Evolutionary conservation across 1,140 invertebrate species (phyloP).

Genomic region (Philotrypesis tridentata): DNA sequence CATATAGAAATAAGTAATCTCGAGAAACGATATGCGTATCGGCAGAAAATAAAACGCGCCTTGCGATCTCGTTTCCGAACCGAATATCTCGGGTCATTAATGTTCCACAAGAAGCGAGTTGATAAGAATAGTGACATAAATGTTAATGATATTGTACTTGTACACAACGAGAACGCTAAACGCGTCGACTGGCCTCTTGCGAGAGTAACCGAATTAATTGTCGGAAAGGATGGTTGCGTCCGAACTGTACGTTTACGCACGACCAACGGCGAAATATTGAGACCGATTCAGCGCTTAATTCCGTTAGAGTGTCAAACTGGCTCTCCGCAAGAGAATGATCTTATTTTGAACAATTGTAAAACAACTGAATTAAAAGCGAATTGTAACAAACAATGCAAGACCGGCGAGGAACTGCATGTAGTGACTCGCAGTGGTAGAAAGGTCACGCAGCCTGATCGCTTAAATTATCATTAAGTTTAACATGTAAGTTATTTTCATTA

Average conservation of each 20-base stretch:
- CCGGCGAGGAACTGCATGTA: too few relatives aligned
- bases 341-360: background rate
- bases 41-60: slow-evolving; percentile 41
- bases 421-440: too few relatives aligned
- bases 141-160: slow-evolving; percentile 55
- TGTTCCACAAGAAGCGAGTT: background rate
- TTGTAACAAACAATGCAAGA: too few relatives aligned
- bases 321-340: background rate
- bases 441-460: too few relatives aligned
- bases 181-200: slow-evolving; percentile 59
- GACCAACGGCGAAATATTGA: slow-evolving; percentile 49
- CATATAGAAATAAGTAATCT: slow-evolving; percentile 29
- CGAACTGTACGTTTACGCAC: slow-evolving; percentile 53
- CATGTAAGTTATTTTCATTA: background rate
- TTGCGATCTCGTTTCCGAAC: slow-evolving; percentile 50
- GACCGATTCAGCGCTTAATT: slow-evolving; percentile 47
- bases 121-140: background rate
- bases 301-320: background rate
- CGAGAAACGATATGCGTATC: slow-evolving; percentile 26
- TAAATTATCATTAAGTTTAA: too few relatives aligned
- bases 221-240: slow-evolving; percentile 54
- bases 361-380: background rate
- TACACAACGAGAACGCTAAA: slow-evolving; percentile 54
- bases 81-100: slow-evolving; percentile 54
- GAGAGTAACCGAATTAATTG: slow-evolving; percentile 51